Evolutionary conservation across 2,888 invertebrate genomes (phyloP).

Genomic region (Lepetodrilus schrolli): DNA sequence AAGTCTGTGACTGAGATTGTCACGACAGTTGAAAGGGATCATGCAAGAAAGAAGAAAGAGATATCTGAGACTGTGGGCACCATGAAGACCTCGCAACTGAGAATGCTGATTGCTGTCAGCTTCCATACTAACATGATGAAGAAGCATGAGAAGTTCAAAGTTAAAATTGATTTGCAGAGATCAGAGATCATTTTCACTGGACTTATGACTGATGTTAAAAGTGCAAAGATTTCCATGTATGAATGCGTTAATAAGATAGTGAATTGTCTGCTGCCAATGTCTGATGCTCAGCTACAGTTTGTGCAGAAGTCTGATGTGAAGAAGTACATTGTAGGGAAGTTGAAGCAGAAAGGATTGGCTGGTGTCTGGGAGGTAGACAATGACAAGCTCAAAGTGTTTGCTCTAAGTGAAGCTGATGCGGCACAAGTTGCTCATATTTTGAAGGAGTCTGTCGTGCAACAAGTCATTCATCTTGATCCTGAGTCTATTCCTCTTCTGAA

Average conservation of each 20-base stretch:
- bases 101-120: not conserved
- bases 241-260: not conserved
- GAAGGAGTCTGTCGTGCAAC: not conserved
- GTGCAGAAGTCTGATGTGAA: not conserved
- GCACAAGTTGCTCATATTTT: not conserved
- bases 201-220: constrained; percentile 20
- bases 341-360: not conserved
- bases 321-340: not conserved
- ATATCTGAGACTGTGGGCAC: not conserved
- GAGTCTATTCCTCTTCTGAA: constrained; percentile 4
- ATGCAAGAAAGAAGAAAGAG: constrained; percentile 15
- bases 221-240: constrained; percentile 13
- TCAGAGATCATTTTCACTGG: constrained; percentile 8
- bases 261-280: not conserved
- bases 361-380: constrained; percentile 17
- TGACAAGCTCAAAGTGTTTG: not conserved
- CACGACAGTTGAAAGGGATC: not conserved
- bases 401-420: not conserved
- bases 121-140: constrained; percentile 3
- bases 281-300: constrained; percentile 4
- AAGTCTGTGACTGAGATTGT: not conserved
- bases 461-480: not conserved
- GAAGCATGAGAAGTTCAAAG: not conserved
- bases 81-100: not conserved
- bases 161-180: not conserved